phyloP scores from a whole-genome alignment of 2,113 vertebrate species.

The Bostrychus sinensis region DNA sequence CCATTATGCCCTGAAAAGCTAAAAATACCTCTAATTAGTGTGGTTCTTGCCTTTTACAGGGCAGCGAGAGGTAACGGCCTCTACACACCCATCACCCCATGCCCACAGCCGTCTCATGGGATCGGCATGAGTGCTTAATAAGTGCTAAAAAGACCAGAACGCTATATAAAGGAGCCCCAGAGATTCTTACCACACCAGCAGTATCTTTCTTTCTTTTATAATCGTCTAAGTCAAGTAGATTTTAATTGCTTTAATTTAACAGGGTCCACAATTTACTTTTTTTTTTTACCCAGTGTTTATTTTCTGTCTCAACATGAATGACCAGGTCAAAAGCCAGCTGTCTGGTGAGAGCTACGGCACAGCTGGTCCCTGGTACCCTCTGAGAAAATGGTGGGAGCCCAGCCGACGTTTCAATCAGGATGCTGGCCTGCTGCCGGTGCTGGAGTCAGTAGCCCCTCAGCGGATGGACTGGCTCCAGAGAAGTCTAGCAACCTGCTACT shows the following conservation, averaged over 20 bases:
- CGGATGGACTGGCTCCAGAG: conserved; percentile 66
- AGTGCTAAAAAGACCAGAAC: conserved; percentile 55
- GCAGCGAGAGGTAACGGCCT: conserved; percentile 46
- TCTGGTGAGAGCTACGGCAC: conserved; percentile 28
- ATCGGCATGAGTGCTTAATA: conserved; percentile 62
- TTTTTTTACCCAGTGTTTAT: neutral
- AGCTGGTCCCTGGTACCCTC: conserved; percentile 47
- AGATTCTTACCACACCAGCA: conserved; percentile 33
- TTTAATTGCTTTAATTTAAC: conserved; percentile 28
- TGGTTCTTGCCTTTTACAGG: conserved; percentile 23
- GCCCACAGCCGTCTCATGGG: conserved; percentile 56
- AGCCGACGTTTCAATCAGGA: conserved; percentile 63
- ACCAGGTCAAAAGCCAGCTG: conserved; percentile 40
- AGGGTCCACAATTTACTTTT: conserved; percentile 1
- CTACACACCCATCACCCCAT: conserved; percentile 66
- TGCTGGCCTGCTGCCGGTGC: conserved; percentile 61
- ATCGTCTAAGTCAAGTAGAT: conserved; percentile 17
- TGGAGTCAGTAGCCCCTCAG: conserved; percentile 53
- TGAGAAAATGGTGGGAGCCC: conserved; percentile 62
- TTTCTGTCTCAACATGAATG: conserved; percentile 46
- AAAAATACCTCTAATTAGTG: conserved; percentile 81
- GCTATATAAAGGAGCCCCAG: conserved; percentile 68
- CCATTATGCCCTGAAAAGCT: conserved; percentile 68
- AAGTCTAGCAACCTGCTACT: conserved; percentile 58
- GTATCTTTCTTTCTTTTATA: conserved; percentile 31